phyloP scores from a whole-genome alignment of 2,113 vertebrate genomes.

The Myotis lucifugus region DNA sequence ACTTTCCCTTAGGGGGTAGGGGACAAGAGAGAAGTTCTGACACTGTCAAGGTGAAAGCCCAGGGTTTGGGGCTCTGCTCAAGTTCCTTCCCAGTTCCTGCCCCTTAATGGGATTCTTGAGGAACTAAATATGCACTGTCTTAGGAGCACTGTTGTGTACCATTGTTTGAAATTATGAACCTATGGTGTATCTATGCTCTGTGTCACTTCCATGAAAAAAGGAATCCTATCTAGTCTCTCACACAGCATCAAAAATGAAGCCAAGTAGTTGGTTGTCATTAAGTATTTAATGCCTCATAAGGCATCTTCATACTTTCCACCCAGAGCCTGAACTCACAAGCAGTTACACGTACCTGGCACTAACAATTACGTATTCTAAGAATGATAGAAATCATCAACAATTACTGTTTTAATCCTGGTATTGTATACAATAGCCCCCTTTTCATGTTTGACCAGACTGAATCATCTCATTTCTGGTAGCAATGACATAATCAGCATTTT shows the following conservation, averaged over 20 bases:
- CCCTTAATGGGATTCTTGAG: not conserved
- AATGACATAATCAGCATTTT: conserved; percentile 50
- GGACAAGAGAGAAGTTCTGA: not conserved
- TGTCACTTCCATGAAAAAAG: not conserved
- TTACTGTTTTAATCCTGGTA: not conserved
- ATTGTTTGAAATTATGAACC: not conserved
- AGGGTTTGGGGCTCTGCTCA: not conserved
- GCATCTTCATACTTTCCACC: not conserved
- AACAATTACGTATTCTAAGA: not conserved
- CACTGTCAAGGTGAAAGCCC: not conserved
- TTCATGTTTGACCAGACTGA: conserved; percentile 17
- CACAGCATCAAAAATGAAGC: not conserved
- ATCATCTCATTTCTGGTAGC: conserved; percentile 40
- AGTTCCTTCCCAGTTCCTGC: not conserved
- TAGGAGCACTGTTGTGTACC: not conserved
- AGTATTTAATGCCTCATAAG: not conserved
- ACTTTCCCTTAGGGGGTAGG: not conserved
- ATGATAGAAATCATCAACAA: not conserved
- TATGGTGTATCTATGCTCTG: no score
- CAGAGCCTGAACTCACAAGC: not conserved
- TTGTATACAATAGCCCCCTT: not conserved
- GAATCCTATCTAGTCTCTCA: not conserved
- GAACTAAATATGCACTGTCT: not conserved
- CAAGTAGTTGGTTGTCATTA: not conserved
- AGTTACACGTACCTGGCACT: not conserved